Evolutionary conservation across 2,113 vertebrate genomes (phyloP).

Genomic region (Rostratula benghalensis): DNA sequence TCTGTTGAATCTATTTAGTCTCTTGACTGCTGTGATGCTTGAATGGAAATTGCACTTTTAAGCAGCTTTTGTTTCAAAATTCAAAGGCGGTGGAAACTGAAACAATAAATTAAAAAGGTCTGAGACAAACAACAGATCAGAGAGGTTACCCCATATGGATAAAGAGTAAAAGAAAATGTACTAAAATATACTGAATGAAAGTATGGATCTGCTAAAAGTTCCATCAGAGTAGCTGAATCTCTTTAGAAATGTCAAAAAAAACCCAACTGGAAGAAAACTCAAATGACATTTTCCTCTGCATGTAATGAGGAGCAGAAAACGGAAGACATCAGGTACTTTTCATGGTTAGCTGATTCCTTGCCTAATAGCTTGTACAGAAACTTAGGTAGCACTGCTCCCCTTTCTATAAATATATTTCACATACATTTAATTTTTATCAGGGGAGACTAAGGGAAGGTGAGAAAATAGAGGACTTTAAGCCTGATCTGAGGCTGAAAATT

Average conservation of each 20-base stretch:
- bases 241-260: neutral
- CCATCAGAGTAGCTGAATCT: neutral
- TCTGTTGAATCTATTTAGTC: neutral
- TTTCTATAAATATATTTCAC: neutral
- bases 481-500: neutral
- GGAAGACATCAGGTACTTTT: neutral
- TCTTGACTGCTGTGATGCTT: neutral
- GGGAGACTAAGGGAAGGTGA: neutral
- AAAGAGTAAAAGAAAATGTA: neutral
- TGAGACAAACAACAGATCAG: neutral
- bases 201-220: neutral
- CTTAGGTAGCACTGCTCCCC: neutral
- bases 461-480: neutral
- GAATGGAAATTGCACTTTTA: slow-evolving; percentile 16
- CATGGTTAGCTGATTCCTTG: neutral
- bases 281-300: neutral
- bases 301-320: neutral
- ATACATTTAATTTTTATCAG: neutral
- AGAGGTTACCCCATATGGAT: neutral
- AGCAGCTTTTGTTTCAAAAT: slow-evolving; percentile 31
- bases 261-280: neutral
- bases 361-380: neutral
- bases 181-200: neutral
- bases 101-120: slow-evolving; percentile 16
- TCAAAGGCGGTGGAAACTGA: neutral